Conservation (phyloP, 2,888 invertebrate species). For the Brachyptera risi region DNA sequence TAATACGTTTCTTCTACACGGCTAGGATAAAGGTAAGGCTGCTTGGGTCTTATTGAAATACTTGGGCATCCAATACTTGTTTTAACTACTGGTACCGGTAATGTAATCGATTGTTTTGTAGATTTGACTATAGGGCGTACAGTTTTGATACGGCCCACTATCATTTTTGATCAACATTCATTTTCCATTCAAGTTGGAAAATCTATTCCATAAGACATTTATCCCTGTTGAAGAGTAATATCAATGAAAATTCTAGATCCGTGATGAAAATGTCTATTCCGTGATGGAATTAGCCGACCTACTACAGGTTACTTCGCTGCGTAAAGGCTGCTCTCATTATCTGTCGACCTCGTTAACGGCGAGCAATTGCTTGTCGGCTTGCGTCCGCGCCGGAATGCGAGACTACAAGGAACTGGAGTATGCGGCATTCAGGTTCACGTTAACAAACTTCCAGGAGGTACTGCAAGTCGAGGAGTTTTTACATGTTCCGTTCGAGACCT, state of each 20-base stretch:
- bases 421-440: conserved; percentile 37
- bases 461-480: conserved; percentile 38
- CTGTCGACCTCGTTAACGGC: conserved; percentile 37
- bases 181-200: no score
- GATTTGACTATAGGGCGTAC: neutral
- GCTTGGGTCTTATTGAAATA: neutral
- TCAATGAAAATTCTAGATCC: conserved; percentile 37
- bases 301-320: conserved; percentile 38
- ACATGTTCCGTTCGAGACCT: conserved; percentile 36
- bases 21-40: conserved; percentile 37
- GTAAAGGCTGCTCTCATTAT: conserved; percentile 38
- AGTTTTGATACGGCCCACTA: neutral
- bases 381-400: conserved; percentile 36
- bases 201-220: no score
- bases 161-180: no score
- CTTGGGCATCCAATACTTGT: no score
- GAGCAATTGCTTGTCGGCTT: conserved; percentile 37
- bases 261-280: conserved; percentile 38
- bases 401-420: conserved; percentile 38
- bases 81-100: neutral
- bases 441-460: conserved; percentile 38
- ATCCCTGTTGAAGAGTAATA: no score
- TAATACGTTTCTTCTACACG: conserved; percentile 39
- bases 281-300: conserved; percentile 39
- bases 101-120: neutral